Evolutionary conservation across 2,888 invertebrate species (phyloP), one percentile per base, ranked within the genome.

Genomic region (Plemyria rubiginata): DNA sequence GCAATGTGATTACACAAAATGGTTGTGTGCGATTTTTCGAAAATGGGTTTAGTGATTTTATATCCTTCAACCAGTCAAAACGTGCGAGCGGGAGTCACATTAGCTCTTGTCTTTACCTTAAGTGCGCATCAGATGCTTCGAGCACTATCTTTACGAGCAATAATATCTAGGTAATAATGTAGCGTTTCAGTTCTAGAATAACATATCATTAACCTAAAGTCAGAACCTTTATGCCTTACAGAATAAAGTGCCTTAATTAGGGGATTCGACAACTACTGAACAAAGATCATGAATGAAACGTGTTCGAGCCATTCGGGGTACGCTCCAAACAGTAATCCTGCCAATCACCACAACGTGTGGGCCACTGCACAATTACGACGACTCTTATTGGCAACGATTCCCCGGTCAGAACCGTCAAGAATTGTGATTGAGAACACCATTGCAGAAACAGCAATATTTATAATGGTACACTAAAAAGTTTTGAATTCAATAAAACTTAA

Each of bases 331-430:
- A 57, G 54, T 67, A 79, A 80, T 77, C 67, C 66, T 70, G 68
- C 73, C 74, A 78, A 80, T 78, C 69, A 74, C 60, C 66, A 67
- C 66, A 68, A 72, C 65, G 45, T 55, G 38, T 46, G 65, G 60
- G 65, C 65, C 65, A 71, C 52, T 59, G 65, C 61, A 66, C 68
- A 71, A 72, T 75, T 71, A 75, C 67, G 67, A 62, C 61, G 66
- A 73, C 67, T 67, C 68, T 60, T 64, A 68, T 71, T 60, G 63
- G 48, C 65, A 54, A 6, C 12, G 38, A 51, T 52, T 22, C 28
- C 40, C 8, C 4, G 4, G 16, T 13, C 36, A 5, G 36, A 9
- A 8, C 3, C 11, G 36, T 1, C 11, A 38, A 9, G 36, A 8
- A 45, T 45, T 16, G 9, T 16, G 15, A 11, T 45, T 6, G 15